Evolutionary conservation across 2,888 invertebrate genomes (phyloP), one percentile per base, ranked within the genome.

Genomic region (Ommatoiulus sabulosus): DNA sequence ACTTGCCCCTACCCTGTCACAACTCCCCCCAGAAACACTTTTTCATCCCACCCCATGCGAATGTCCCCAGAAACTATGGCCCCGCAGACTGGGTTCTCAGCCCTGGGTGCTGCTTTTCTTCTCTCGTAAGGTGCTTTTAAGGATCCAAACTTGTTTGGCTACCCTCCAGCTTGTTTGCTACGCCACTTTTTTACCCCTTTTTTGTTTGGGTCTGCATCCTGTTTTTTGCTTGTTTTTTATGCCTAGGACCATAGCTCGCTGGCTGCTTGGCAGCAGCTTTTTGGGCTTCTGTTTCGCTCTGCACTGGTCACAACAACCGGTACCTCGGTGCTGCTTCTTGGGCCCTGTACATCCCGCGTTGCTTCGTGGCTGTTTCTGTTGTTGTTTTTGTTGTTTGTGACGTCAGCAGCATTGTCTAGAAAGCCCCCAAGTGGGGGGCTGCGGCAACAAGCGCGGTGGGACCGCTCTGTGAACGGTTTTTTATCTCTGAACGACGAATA

Each of bases 161-260:
- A 80, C 80, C 80, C 80, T 80, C 80, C 80, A 80, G 35, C 80
- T 80, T 80, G 80, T 80, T 80, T 80, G 80, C 80, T 80, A 80
- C 1, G 35, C 80, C 80, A 80, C 80, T 35, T 80, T 52, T 72
- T 80, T 80, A 35, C 24, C 80, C 80, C 80, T 80, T 80, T 80
- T 80, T 80, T 80, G 80, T 80, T 80, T 80, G 80, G 80, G 80
- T 80, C 80, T 80, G 80, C 80, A 80, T 80, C 80, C 80, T 80
- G 80, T 80, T 80, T 80, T 80, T 80, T 35, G 7, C 80, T 35
- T 80, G 80, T 80, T 80, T 80, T 52, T 52, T 80, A 12, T 35
- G 24, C 80, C 52, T 12, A 80, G 80, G 80, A 10, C 80, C 80
- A 80, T 80, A 35, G 80, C 80, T 80, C 35, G 24, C 24, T 35